Conservation (phyloP, 2,797 vertebrate species). For the Muscicapa striata region DNA sequence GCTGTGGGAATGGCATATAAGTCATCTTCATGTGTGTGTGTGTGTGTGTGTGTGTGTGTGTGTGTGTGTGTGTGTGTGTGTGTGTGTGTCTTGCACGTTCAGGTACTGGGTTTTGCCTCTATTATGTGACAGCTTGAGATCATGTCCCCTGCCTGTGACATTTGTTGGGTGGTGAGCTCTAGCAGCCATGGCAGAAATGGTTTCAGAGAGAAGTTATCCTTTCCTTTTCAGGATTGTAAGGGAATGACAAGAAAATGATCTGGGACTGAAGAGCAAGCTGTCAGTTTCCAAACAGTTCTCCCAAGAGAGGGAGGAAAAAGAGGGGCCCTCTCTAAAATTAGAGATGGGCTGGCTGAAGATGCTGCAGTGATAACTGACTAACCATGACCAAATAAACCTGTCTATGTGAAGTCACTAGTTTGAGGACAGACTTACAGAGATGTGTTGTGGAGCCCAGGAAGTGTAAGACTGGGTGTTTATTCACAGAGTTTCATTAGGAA, state of each 20-base stretch:
- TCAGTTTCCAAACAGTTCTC: neutral
- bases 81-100: accelerated
- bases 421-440: neutral
- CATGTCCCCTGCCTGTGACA: neutral
- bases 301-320: neutral
- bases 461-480: neutral
- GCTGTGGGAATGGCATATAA: neutral
- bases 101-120: neutral
- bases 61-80: too few relatives aligned
- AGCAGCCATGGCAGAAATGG: neutral
- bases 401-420: neutral
- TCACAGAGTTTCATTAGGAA: neutral
- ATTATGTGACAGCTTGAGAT: neutral
- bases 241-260: neutral
- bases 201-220: neutral
- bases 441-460: neutral
- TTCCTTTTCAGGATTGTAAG: neutral
- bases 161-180: neutral
- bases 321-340: neutral
- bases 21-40: neutral
- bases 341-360: neutral
- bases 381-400: neutral
- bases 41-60: neutral
- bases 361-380: neutral
- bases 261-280: neutral